Conservation (phyloP, 2,797 vertebrate species). For the Gallinago stenura region DNA sequence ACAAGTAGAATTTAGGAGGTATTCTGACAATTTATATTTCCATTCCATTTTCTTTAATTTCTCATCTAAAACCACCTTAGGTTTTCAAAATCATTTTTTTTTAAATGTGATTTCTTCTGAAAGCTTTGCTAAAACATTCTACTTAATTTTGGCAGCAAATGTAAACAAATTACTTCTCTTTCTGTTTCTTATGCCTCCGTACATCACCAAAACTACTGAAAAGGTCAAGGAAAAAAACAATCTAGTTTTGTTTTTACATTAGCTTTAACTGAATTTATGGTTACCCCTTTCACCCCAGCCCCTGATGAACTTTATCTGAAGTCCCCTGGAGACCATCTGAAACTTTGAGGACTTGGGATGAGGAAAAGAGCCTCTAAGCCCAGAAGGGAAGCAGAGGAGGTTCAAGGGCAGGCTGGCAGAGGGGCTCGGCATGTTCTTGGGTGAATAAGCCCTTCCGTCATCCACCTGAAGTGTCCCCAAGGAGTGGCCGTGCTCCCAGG, state of each 20-base stretch:
- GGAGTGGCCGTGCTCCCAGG: background rate
- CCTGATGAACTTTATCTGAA: background rate
- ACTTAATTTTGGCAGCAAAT: background rate
- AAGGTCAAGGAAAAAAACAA: background rate
- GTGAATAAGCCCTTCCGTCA: background rate
- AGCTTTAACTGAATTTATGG: background rate
- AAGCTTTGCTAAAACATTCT: background rate
- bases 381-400: background rate
- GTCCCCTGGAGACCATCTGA: background rate
- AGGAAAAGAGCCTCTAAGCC: background rate
- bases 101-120: background rate
- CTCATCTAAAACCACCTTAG: background rate
- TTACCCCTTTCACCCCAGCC: background rate
- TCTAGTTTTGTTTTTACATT: background rate
- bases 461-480: background rate
- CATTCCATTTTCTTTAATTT: background rate
- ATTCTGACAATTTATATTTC: background rate
- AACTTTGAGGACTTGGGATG: background rate
- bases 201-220: background rate
- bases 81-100: background rate
- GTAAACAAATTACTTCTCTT: background rate
- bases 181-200: background rate
- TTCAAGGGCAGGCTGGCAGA: background rate
- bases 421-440: accelerated
- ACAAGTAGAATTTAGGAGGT: background rate